Conservation (phyloP, 2,113 vertebrate species). For the Noturus placidus region DNA sequence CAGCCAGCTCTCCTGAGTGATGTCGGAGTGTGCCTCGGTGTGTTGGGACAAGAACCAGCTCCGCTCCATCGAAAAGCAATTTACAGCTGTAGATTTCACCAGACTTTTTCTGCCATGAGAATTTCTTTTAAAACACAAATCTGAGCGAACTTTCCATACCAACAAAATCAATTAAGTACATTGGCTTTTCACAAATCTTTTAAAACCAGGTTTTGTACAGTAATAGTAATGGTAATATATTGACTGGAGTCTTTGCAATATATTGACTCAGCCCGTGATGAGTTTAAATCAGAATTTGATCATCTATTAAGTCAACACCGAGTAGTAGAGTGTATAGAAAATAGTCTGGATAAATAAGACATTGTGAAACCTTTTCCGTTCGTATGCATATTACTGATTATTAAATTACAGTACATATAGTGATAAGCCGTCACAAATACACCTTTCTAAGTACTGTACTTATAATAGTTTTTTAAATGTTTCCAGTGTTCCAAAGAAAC, state of each 20-base stretch:
- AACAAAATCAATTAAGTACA: background rate
- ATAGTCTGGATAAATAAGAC: background rate
- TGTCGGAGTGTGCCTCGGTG: background rate
- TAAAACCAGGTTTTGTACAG: background rate
- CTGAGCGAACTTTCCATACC: background rate
- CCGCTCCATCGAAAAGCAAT: constrained; percentile 3
- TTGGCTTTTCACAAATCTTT: constrained; percentile 40
- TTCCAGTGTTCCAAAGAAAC: background rate
- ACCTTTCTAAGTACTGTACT: background rate
- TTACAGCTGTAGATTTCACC: constrained; percentile 2
- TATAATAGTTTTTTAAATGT: background rate
- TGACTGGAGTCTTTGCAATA: background rate
- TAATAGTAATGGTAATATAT: background rate
- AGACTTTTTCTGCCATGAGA: background rate
- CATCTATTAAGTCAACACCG: background rate
- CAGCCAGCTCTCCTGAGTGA: constrained; percentile 40
- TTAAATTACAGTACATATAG: background rate
- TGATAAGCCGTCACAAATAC: background rate
- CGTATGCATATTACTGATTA: background rate
- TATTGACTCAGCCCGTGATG: background rate
- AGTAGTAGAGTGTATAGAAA: background rate
- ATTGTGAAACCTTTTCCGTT: background rate
- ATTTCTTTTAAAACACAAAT: constrained; percentile 1
- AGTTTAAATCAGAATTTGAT: background rate
- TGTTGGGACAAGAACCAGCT: constrained; percentile 3